A percentile compares a stretch with the other conserved stretches of the same genome.
Conservation (phyloP, 2,888 invertebrate species). For the Parasteatoda lunata region DNA sequence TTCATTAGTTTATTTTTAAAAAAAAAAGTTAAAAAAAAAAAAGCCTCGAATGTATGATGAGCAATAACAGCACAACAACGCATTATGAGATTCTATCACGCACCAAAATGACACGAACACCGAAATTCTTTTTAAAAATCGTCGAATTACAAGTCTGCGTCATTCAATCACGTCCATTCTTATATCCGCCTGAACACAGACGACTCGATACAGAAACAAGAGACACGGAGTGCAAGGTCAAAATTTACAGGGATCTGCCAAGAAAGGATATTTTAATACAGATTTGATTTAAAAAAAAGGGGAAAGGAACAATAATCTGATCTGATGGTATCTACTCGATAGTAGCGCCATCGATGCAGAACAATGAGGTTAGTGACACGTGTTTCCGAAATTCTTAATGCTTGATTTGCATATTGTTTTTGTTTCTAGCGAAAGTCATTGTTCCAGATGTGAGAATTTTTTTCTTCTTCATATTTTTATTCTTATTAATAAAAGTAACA, state of each 20-base stretch:
- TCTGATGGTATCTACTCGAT: background rate
- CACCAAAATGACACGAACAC: too few relatives aligned
- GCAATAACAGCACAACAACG: too few relatives aligned
- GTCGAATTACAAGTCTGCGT: too few relatives aligned
- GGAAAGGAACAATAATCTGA: background rate
- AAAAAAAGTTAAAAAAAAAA: too few relatives aligned
- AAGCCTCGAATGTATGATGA: too few relatives aligned
- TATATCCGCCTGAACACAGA: background rate
- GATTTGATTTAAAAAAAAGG: background rate
- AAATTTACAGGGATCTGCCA: background rate
- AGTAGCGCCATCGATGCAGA: conserved; percentile 33
- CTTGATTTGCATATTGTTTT: conserved; percentile 28
- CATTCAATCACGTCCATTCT: too few relatives aligned
- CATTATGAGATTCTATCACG: too few relatives aligned
- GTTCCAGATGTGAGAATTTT: too few relatives aligned
- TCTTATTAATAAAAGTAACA: too few relatives aligned
- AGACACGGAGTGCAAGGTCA: background rate
- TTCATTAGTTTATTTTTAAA: too few relatives aligned
- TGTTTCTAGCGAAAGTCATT: background rate
- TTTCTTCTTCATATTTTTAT: too few relatives aligned
- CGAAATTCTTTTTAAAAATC: too few relatives aligned
- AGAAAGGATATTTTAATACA: background rate
- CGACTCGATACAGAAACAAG: background rate
- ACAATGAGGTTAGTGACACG: conserved; percentile 63
- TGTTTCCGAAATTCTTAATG: conserved; percentile 10